Evolutionary conservation across 1,140 invertebrate genomes (phyloP), one percentile per base, ranked within the genome.

Genomic region (Camponotus pennsylvanicus): DNA sequence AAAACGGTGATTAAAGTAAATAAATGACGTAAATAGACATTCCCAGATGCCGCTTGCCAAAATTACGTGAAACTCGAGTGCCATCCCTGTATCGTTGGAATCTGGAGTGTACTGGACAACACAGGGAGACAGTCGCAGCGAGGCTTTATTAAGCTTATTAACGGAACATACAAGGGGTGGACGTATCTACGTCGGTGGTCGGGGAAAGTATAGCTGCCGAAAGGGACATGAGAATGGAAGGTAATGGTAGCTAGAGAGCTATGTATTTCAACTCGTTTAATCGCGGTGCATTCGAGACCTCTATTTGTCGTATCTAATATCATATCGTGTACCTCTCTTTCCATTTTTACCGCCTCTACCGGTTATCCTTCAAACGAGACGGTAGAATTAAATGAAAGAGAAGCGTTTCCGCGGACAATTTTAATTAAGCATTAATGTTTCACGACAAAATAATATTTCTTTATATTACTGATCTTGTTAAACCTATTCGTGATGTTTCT

Each of bases 101-200:
- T 91, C 85, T 87, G 77, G 86, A 91, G 66, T 88, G 71, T 86
- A 85, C 84, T 77, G 89, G 89, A 91, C 89, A 87, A 80, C 77
- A 66, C 67, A 70, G 86, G 75, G 89, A 88, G 88, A 85, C 79
- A 91, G 86, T 88, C 86, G 55, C 86, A 77, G 63, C 70, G 86
- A 71, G 89, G 92, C 91, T 93, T 93, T 93, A 93, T 93, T 92
- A 93, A 93, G 92, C 92, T 92, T 92, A 93, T 93, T 93, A 93
- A 92, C 89, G 75, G 85, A 84, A 80, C 80, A 76, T 92, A 86
- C 84, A 89, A 91, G 90, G 27, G 88, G 90, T 90, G 83, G 85
- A 90, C 78, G 73, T 82, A 91, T 88, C 85, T 79, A 83, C 87
- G 55, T 71, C 76, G 87, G 89, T 87, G 90, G 87, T 91, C 70